Evolutionary conservation across 1,140 invertebrate genomes (phyloP).

Genomic region (Orius insidiosus): DNA sequence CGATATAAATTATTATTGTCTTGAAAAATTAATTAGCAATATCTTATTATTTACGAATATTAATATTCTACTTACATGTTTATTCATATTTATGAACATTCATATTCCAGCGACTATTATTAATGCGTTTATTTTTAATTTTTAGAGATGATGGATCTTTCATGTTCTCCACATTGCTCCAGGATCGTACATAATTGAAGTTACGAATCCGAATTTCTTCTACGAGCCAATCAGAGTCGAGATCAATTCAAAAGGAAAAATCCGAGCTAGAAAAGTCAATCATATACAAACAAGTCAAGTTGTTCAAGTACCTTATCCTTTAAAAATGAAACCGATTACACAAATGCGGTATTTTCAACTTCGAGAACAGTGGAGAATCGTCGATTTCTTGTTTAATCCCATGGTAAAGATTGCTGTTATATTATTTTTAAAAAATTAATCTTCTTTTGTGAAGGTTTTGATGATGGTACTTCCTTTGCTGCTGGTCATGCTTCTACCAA

Average conservation of each 20-base stretch:
- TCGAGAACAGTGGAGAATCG: conserved; percentile 85
- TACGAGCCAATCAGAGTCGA: conserved; percentile 88
- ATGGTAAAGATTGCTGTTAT: conserved; percentile 48
- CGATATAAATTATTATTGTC: too few species aligned
- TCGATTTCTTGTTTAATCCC: conserved; percentile 89
- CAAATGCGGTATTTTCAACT: conserved; percentile 83
- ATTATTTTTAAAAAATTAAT: not conserved
- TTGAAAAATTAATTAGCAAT: too few species aligned
- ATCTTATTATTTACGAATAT: too few species aligned
- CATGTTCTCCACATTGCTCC: conserved; percentile 69
- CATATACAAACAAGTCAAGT: conserved; percentile 79
- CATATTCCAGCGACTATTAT: too few species aligned
- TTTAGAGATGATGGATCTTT: conserved; percentile 83
- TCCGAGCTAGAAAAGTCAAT: conserved; percentile 85
- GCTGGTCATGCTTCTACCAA: conserved; percentile 81
- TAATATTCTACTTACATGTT: too few species aligned
- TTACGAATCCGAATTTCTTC: conserved; percentile 73
- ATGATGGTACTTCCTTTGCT: conserved; percentile 92
- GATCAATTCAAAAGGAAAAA: conserved; percentile 92
- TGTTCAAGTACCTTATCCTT: conserved; percentile 75
- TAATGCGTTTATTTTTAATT: too few species aligned
- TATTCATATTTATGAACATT: too few species aligned
- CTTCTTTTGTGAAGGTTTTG: conserved; percentile 44
- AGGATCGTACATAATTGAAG: conserved; percentile 90
- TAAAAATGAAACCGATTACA: conserved; percentile 66